Evolutionary conservation across 1,140 invertebrate species (phyloP).

Genomic region (Drosophila pseudoananassae): DNA sequence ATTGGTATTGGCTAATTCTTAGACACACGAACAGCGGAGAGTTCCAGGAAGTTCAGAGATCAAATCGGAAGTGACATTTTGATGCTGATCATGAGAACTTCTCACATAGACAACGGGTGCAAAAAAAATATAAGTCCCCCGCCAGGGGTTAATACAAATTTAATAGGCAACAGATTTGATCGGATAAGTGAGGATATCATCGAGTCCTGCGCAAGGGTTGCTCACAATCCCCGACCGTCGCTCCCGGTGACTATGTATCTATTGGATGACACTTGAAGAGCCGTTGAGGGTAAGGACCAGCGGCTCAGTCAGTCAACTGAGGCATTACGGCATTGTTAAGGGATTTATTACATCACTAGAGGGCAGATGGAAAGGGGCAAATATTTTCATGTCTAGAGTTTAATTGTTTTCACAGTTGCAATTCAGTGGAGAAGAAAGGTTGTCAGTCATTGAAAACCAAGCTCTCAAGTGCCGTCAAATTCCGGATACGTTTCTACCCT

Average conservation of each 20-base stretch:
- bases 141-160: slow-evolving; percentile 46
- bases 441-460: slow-evolving; percentile 67
- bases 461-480: slow-evolving; percentile 60
- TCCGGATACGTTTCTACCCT: slow-evolving; percentile 55
- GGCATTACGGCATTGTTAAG: slow-evolving; percentile 63
- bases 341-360: slow-evolving; percentile 70
- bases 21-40: slow-evolving; percentile 24
- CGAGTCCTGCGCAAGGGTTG: slow-evolving; percentile 28
- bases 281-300: slow-evolving; percentile 24
- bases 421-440: slow-evolving; percentile 45
- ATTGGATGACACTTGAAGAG: slow-evolving; percentile 61
- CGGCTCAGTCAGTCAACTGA: slow-evolving; percentile 44
- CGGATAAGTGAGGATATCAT: slow-evolving; percentile 54
- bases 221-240: neutral
- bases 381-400: slow-evolving; percentile 73
- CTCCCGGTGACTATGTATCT: slow-evolving; percentile 35
- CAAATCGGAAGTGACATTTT: slow-evolving; percentile 65
- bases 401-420: slow-evolving; percentile 81
- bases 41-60: slow-evolving; percentile 60
- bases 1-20: slow-evolving; percentile 23
- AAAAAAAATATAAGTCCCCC: neutral
- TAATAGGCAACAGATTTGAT: slow-evolving; percentile 66
- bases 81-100: slow-evolving; percentile 56
- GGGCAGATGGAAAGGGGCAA: slow-evolving; percentile 46
- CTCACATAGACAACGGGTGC: slow-evolving; percentile 16